Evolutionary conservation across 2,888 invertebrate genomes (phyloP).

Genomic region (Drymonia ruficornis): DNA sequence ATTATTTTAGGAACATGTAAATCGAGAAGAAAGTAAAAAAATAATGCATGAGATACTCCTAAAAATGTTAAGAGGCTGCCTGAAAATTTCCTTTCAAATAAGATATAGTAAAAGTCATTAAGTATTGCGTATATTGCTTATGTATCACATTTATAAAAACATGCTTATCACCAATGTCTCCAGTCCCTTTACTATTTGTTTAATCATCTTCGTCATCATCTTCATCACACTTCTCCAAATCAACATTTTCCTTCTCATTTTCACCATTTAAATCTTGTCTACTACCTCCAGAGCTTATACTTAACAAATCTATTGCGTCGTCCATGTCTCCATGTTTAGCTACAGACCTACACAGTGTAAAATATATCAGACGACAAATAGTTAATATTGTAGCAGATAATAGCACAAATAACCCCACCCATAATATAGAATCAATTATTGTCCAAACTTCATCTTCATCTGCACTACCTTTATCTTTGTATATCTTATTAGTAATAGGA

Average conservation of each 20-base stretch:
- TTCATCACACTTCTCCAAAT: constrained; percentile 11
- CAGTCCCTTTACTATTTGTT: background rate
- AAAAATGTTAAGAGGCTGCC: no score
- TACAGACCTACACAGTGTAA: constrained; percentile 19
- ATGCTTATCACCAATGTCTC: background rate
- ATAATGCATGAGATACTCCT: no score
- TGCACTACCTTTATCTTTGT: constrained; percentile 31
- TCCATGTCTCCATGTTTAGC: constrained; percentile 17
- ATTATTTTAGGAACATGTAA: no score
- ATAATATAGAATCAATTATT: constrained; percentile 50
- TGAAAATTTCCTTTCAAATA: no score
- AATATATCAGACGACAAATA: constrained; percentile 32
- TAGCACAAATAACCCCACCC: constrained; percentile 41
- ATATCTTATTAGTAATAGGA: constrained; percentile 25
- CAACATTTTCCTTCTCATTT: constrained; percentile 15
- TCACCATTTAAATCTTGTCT: constrained; percentile 41
- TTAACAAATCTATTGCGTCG: constrained; percentile 39
- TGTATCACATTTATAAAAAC: no score
- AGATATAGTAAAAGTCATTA: no score
- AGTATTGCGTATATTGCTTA: background rate
- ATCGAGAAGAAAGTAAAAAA: no score
- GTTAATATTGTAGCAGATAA: constrained; percentile 34
- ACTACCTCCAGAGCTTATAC: constrained; percentile 36
- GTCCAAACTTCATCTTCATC: constrained; percentile 48
- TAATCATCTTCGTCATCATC: constrained; percentile 19